phyloP scores from a whole-genome alignment of 2,797 vertebrate species.

The Peromyscus melanophrys region DNA sequence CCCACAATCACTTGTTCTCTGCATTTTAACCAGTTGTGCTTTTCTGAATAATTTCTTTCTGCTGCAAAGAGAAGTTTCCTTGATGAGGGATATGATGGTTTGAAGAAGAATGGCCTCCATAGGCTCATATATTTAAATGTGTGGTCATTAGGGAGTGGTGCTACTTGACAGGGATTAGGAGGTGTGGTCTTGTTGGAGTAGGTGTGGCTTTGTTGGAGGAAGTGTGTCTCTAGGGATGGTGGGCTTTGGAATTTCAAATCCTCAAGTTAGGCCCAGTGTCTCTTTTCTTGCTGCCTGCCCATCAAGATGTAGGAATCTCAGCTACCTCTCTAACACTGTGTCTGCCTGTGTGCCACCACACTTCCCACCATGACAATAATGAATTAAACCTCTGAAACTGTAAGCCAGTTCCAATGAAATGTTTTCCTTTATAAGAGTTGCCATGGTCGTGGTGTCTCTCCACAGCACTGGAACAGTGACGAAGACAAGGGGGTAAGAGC shows the following conservation, averaged over 20 bases:
- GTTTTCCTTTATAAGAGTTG: neutral
- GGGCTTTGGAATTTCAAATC: neutral
- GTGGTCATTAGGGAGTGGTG: too few relatives aligned
- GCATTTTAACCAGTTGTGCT: neutral
- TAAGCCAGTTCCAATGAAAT: neutral
- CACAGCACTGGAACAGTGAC: too few relatives aligned
- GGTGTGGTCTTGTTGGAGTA: too few relatives aligned
- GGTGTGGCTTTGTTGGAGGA: too few relatives aligned
- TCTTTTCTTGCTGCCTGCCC: too few relatives aligned
- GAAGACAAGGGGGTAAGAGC: too few relatives aligned
- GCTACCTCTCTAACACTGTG: neutral
- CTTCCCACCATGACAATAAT: neutral
- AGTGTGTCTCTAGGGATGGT: too few relatives aligned
- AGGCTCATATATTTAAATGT: too few relatives aligned
- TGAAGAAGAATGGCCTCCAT: neutral
- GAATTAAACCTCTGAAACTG: neutral
- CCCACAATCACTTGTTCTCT: neutral
- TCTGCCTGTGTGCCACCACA: neutral
- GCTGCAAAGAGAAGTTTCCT: neutral
- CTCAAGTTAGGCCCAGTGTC: too few relatives aligned
- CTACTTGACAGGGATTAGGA: too few relatives aligned
- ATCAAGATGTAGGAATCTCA: too few relatives aligned
- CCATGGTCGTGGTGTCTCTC: too few relatives aligned
- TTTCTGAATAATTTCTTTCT: neutral
- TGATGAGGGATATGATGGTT: neutral